Evolutionary conservation across 2,888 invertebrate species (phyloP), one percentile per base, ranked within the genome.

Genomic region (Venustoraphidia nigricollis): DNA sequence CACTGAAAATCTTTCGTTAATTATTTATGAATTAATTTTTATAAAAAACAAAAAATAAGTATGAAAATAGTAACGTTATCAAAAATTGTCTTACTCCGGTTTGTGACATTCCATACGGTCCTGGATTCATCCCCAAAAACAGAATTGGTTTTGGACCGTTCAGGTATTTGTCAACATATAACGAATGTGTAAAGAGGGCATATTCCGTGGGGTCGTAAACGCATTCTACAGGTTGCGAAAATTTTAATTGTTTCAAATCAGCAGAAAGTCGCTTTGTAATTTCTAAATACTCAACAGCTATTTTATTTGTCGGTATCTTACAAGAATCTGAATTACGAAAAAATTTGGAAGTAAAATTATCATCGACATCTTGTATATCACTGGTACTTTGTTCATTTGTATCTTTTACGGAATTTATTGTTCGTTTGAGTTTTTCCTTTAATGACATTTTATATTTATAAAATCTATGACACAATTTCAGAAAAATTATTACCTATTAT

Each of bases 21-120:
- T 17, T 17, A n/a, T n/a, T 38, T 43, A 13, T 27, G 40, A 38
- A 34, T 14, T 44, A 36, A 14, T 43, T 37, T 47, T 17, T 37
- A 35, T 43, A 34, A 36, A 27, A 10, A 46, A 45, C 17, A 48
- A 36, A 46, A 14, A 2, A 43, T 45, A 35, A 46, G 9, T 37
- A 35, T 37, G 35, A 50, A 45, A 47, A 45, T 8, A 38, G 11
- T 41, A 36, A 39, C 5, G 38, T 17, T 13, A 39, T n/a, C 9
- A 34, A 39, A 13, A 39, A 39, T 17, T 39, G 10, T 42, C 74
- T 72, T 72, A 88, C 88, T 57, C 93, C 93, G 56, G 88, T 94
- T 66, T 95, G 94, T 34, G 84, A 85, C 94, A 94, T 94, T 53
- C 94, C 94, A 81, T 84, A 92, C 0, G 93, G 92, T n/a, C 94